These are phyloP conservation scores for Heliconius sara DNA, from an alignment of 2,888 invertebrate species.

Conservation along the genomic window DNA sequence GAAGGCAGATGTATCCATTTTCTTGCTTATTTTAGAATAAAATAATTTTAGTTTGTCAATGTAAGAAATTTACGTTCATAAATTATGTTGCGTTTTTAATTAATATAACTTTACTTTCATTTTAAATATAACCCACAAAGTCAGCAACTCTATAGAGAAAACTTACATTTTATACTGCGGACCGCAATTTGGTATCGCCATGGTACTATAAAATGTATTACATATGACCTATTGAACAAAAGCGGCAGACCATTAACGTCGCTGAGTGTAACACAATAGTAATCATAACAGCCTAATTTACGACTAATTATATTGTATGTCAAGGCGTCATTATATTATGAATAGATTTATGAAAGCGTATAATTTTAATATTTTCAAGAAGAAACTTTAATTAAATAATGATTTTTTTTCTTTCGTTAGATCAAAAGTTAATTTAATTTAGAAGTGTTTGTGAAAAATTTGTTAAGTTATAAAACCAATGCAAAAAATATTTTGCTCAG, in stretches of 20 bases:
- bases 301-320: constrained; percentile 2
- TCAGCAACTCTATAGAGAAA: background rate
- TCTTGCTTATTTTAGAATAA: background rate
- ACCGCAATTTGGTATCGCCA: constrained; percentile 21
- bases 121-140: background rate
- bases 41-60: background rate
- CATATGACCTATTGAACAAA: constrained; percentile 54
- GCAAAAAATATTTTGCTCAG: background rate
- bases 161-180: background rate
- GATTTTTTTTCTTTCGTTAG: background rate
- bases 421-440: background rate
- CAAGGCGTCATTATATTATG: background rate
- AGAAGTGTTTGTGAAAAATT: background rate
- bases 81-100: background rate
- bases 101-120: background rate
- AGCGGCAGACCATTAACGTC: constrained; percentile 52
- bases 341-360: background rate
- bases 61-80: background rate
- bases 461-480: background rate
- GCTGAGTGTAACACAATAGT: constrained; percentile 47
- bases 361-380: background rate
- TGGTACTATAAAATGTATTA: constrained; percentile 51
- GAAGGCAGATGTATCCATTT: constrained; percentile 20
- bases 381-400: background rate
- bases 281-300: constrained; percentile 23